Evolutionary conservation across 1,140 invertebrate genomes (phyloP).

Genomic region (Cotesia vestalis): DNA sequence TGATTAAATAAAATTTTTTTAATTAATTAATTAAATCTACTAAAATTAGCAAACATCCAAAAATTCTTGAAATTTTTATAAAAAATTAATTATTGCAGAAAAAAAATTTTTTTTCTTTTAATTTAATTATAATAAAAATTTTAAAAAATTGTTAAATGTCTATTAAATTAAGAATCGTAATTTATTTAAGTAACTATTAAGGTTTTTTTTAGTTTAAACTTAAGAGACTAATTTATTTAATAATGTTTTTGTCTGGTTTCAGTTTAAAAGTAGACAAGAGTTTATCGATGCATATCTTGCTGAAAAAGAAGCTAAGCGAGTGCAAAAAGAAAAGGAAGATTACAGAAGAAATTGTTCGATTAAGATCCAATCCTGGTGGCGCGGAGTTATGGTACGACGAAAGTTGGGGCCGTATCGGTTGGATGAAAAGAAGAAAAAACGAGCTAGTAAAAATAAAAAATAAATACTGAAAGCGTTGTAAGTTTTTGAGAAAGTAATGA

Average conservation of each 20-base stretch:
- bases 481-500: background rate
- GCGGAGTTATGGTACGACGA: slow-evolving; percentile 74
- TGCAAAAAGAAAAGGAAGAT: slow-evolving; percentile 50
- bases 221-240: slow-evolving; percentile 17
- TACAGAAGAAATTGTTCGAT: slow-evolving; percentile 55
- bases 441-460: slow-evolving; percentile 61
- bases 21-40: too few relatives aligned
- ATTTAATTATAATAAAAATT: too few relatives aligned
- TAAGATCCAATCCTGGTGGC: slow-evolving; percentile 76
- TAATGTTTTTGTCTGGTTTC: slow-evolving; percentile 35
- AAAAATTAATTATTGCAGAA: too few relatives aligned
- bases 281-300: slow-evolving; percentile 61
- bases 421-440: slow-evolving; percentile 67
- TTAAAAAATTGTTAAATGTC: too few relatives aligned
- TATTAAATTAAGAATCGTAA: too few relatives aligned
- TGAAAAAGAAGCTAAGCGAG: slow-evolving; percentile 52
- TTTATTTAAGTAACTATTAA: too few relatives aligned
- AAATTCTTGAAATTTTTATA: too few relatives aligned
- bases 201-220: too few relatives aligned
- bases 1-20: too few relatives aligned
- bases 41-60: too few relatives aligned
- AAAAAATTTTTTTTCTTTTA: too few relatives aligned
- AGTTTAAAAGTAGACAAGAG: slow-evolving; percentile 56
- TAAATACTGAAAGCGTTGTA: slow-evolving; percentile 39
- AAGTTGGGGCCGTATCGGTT: slow-evolving; percentile 70